Conservation (phyloP, 92 coral and sea anemone species). For the Palythoa caribaeorum region DNA sequence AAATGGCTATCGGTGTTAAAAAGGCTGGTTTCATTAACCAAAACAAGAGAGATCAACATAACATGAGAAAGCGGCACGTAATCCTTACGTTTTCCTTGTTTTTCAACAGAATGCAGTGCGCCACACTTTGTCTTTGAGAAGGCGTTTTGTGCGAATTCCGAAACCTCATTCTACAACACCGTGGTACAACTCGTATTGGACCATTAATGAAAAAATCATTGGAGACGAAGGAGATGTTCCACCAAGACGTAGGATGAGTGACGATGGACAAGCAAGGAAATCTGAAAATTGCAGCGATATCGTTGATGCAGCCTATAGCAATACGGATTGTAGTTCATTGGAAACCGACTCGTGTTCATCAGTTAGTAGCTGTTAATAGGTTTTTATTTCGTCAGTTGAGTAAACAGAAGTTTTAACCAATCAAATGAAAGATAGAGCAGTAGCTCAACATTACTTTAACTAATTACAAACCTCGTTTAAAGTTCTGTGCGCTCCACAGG, state of each 20-base stretch:
- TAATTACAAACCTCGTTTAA: no score
- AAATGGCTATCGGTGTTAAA: no score
- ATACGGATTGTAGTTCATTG: not conserved
- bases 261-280: not conserved
- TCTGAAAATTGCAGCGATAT: not conserved
- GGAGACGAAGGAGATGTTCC: not conserved
- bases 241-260: not conserved
- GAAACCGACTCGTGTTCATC: not conserved
- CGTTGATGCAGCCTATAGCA: not conserved
- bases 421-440: no score
- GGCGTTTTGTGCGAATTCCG: conserved; percentile 77
- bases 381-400: not conserved
- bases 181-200: conserved; percentile 83
- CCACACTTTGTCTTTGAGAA: conserved; percentile 86
- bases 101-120: conserved; percentile 86
- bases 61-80: no score
- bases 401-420: no score
- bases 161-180: conserved; percentile 68
- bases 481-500: no score
- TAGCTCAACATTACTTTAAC: no score
- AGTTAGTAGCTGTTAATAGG: not conserved
- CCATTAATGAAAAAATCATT: conserved; percentile 46
- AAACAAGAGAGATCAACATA: no score
- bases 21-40: no score
- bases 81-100: not conserved